Conservation (phyloP, 2,888 invertebrate genomes). For the Amphipoea lucens region DNA sequence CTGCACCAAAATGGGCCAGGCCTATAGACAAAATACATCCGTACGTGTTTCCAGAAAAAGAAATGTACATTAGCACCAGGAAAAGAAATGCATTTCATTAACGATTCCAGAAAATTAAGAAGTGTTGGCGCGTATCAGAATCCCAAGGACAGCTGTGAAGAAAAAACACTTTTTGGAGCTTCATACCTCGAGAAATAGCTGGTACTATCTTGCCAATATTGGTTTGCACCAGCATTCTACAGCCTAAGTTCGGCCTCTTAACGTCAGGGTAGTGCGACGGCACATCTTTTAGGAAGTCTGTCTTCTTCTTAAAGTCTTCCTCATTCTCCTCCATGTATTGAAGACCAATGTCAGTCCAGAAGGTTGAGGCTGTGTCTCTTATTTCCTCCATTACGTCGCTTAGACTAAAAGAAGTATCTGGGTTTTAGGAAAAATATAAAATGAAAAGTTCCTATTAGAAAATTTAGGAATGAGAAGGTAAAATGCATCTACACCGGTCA, state of each 20-base stretch:
- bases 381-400: slow-evolving; percentile 95
- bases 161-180: background rate
- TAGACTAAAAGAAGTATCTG: slow-evolving; percentile 85
- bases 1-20: background rate
- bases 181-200: slow-evolving; percentile 90
- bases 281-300: slow-evolving; percentile 93
- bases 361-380: slow-evolving; percentile 90
- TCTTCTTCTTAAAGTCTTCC: slow-evolving; percentile 95
- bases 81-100: background rate
- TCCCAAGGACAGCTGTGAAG: background rate
- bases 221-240: slow-evolving; percentile 94
- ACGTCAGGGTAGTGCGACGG: slow-evolving; percentile 94
- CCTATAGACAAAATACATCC: no score
- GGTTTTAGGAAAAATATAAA: background rate
- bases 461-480: background rate
- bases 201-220: slow-evolving; percentile 94
- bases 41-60: no score
- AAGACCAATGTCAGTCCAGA: slow-evolving; percentile 94
- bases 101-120: background rate
- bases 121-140: background rate
- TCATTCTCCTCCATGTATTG: slow-evolving; percentile 96
- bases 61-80: background rate
- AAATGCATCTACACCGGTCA: background rate
- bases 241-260: slow-evolving; percentile 96
- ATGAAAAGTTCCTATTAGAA: background rate